Conservation (phyloP, 1,140 invertebrate genomes). For the Chlorops oryzae region DNA sequence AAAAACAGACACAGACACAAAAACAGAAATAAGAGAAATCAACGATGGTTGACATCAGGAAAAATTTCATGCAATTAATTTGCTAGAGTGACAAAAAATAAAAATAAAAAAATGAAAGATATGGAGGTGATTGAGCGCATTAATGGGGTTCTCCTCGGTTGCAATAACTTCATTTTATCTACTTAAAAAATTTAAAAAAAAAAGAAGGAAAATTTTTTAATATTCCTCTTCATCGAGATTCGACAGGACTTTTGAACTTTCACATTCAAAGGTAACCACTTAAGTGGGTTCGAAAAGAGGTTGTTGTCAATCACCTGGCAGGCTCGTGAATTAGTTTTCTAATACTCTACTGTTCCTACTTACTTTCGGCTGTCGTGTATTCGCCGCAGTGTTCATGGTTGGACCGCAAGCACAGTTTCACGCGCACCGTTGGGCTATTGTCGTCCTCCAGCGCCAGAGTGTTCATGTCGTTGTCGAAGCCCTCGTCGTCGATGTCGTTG, state of each 20-base stretch:
- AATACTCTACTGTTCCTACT: slow-evolving; percentile 48
- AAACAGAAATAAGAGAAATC: slow-evolving; percentile 15
- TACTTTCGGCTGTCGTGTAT: slow-evolving; percentile 72
- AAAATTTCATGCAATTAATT: background rate
- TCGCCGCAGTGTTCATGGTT: slow-evolving; percentile 77
- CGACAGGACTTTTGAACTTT: too few relatives aligned
- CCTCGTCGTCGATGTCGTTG: slow-evolving; percentile 41
- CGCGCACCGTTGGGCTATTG: slow-evolving; percentile 61
- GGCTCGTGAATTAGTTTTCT: too few relatives aligned
- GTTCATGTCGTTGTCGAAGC: slow-evolving; percentile 46
- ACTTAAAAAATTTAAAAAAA: too few relatives aligned
- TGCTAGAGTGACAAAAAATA: background rate
- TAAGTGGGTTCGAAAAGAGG: too few relatives aligned
- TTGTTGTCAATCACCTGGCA: too few relatives aligned
- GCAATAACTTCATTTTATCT: too few relatives aligned
- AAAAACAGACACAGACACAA: slow-evolving; percentile 4
- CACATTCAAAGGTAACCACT: too few relatives aligned
- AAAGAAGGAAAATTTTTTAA: too few relatives aligned
- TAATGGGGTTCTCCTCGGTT: background rate
- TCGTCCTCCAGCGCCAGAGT: slow-evolving; percentile 52
- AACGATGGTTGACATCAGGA: background rate
- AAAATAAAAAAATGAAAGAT: background rate
- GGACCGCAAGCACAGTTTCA: slow-evolving; percentile 70
- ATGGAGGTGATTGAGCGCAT: slow-evolving; percentile 27
- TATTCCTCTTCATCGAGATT: too few relatives aligned